These are phyloP conservation scores for Mus spicilegus DNA, from an alignment of 2,113 vertebrate genomes.

Conservation along the genomic window DNA sequence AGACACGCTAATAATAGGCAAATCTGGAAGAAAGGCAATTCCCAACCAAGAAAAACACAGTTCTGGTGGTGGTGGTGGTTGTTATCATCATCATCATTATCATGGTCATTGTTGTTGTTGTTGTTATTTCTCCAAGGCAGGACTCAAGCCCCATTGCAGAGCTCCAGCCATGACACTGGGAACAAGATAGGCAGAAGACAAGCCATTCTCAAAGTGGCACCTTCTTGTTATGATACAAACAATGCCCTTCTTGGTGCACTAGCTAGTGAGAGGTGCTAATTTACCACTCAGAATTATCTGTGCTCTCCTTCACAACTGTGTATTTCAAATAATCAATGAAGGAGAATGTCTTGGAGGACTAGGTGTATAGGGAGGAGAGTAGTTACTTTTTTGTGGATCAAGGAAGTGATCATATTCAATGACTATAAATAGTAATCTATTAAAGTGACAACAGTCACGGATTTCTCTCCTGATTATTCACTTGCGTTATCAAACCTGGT, in stretches of 20 bases:
- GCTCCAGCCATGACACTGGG: neutral
- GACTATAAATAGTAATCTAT: conserved; percentile 66
- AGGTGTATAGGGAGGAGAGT: too few species aligned
- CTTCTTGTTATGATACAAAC: too few species aligned
- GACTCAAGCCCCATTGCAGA: neutral
- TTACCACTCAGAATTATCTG: neutral
- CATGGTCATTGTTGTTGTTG: too few species aligned
- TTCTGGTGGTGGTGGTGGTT: neutral
- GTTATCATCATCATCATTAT: too few species aligned
- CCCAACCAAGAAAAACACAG: neutral
- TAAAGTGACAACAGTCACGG: conserved; percentile 78
- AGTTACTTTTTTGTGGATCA: neutral
- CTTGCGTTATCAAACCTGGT: conserved; percentile 64
- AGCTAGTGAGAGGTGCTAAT: neutral
- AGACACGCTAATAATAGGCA: too few species aligned
- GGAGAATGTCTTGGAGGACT: neutral
- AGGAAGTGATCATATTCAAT: neutral
- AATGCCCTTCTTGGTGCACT: rapidly evolving
- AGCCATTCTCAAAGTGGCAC: neutral
- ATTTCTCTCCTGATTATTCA: conserved; percentile 81
- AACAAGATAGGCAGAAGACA: neutral
- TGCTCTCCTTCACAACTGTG: neutral
- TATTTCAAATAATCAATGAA: neutral
- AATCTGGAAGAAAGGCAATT: neutral
- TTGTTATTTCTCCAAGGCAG: neutral